Percentiles rank a stretch among this genome's conserved stretches.
phyloP scores from a whole-genome alignment of 2,888 invertebrate species.

The Caenorhabditis japonica region DNA sequence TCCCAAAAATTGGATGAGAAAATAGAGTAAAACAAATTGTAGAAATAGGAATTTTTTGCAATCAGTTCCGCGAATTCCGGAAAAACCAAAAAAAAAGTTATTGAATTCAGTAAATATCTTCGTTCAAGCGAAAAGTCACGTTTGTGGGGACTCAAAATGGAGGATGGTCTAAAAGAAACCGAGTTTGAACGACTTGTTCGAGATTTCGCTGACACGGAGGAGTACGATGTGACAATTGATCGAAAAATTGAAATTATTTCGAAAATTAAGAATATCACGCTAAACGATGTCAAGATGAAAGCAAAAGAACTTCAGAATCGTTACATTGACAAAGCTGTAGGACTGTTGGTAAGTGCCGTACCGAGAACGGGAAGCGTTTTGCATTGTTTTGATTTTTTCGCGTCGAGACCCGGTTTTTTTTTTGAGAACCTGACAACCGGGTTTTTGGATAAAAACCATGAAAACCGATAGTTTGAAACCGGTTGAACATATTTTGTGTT shows the following conservation, averaged over 20 bases:
- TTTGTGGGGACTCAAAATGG: slow-evolving; percentile 5
- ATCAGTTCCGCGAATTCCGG: too few species aligned
- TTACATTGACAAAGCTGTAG: slow-evolving; percentile 25
- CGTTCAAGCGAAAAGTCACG: not conserved
- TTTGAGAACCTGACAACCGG: slow-evolving; percentile 2
- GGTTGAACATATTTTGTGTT: too few species aligned
- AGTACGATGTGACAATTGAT: slow-evolving; percentile 12
- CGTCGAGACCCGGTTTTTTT: not conserved
- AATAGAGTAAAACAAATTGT: too few species aligned
- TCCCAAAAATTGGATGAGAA: not conserved
- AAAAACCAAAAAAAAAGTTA: too few species aligned
- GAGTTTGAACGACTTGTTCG: slow-evolving; percentile 22
- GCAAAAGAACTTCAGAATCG: slow-evolving; percentile 18
- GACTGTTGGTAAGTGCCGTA: slow-evolving; percentile 13
- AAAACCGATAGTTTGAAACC: too few species aligned
- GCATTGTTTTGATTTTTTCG: too few species aligned
- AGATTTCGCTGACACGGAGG: slow-evolving; percentile 3
- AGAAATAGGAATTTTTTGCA: too few species aligned
- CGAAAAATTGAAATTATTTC: slow-evolving; percentile 26
- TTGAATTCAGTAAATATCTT: too few species aligned
- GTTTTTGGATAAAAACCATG: too few species aligned
- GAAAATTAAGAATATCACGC: slow-evolving; percentile 10
- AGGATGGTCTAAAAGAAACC: slow-evolving; percentile 8
- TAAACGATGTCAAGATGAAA: slow-evolving; percentile 3
- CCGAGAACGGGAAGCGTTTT: slow-evolving; percentile 5